phyloP scores from a whole-genome alignment of 2,797 vertebrate genomes.

The Melopsittacus undulatus region DNA sequence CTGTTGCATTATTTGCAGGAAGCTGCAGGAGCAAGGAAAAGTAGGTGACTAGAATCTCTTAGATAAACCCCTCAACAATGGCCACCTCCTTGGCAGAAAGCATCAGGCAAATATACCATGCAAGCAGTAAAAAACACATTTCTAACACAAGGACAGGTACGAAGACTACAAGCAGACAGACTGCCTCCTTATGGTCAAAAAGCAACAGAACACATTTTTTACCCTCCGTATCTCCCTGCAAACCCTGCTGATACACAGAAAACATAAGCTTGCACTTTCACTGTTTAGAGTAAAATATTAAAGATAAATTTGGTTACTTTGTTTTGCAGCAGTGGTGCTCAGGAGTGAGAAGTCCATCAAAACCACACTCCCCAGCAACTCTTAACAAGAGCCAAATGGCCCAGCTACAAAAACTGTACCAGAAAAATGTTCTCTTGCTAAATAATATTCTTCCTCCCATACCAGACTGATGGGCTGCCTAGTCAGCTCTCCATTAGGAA shows the following conservation, averaged over 20 bases:
- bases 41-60: background rate
- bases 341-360: background rate
- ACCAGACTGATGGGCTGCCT: background rate
- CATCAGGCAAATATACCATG: background rate
- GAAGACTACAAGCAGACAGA: background rate
- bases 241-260: background rate
- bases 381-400: background rate
- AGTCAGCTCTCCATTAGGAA: background rate
- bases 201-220: background rate
- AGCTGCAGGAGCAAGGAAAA: background rate
- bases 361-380: background rate
- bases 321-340: background rate
- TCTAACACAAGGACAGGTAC: background rate
- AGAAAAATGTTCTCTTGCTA: background rate
- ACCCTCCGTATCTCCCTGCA: background rate
- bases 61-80: background rate
- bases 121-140: background rate
- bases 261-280: background rate
- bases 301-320: background rate
- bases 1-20: background rate
- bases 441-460: background rate
- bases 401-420: background rate
- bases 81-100: background rate
- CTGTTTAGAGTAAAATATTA: background rate
- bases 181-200: background rate